Evolutionary conservation across 2,113 vertebrate genomes (phyloP), one percentile per base, ranked within the genome.

Genomic region (Tricholaema leucomelas): DNA sequence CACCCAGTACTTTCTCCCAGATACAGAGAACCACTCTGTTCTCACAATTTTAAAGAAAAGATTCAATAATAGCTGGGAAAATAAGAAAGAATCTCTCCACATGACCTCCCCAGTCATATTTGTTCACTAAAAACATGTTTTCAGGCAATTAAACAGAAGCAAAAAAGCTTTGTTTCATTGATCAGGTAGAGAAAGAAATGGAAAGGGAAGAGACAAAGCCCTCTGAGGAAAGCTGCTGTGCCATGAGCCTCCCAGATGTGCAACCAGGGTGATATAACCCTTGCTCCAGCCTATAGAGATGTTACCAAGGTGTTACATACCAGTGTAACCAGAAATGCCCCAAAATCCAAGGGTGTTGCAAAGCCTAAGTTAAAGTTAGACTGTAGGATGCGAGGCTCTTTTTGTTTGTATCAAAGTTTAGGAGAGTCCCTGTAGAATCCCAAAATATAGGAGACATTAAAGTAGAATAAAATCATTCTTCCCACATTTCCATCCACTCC

Each of bases 351-450:
- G 27, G 7, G 6, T 7, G n/a, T 9, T 81, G 50, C 5, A 48
- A 48, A 79, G 12, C 35, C 8, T 23, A 58, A 61, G 11, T 46
- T 79, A 42, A 44, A 58, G 19, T 19, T 54, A 38, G 8, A 64
- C 10, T 58, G 4, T 2, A 17, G 16, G 3, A 2, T 52, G 5
- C 13, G 8, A 2, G 2, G 24, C 2, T 42, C 28, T n/a, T 66
- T 65, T 18, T 11, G 8, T 60, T 11, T 76, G 17, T 40, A 48
- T 1, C 5, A 28, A 78, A 21, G 12, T 58, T 90, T 69, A 55
- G 7, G 18, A 52, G 90, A 77, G 11, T 55, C 71, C 8, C 10
- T 36, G 5, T 20, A 81, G 58, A 87, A 65, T 74, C 33, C 5
- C 11, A 55, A 79, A 88, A 66, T 33, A 40, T 17, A 20, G 3